phyloP scores from a whole-genome alignment of 2,113 vertebrate species.

The Cebus imitator region DNA sequence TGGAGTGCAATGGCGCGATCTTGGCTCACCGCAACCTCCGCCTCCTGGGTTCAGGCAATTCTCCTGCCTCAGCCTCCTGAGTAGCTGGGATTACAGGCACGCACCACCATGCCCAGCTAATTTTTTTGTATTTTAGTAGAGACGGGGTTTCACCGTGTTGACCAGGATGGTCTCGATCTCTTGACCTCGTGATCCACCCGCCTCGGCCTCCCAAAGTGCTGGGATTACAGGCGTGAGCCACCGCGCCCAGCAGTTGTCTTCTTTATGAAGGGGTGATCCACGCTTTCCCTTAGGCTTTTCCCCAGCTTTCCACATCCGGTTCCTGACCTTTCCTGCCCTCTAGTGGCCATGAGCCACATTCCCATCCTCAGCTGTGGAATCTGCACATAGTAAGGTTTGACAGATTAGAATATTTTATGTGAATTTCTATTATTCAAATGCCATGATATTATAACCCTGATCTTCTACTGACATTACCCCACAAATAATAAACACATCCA shows the following conservation, averaged over 20 bases:
- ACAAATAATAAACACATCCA: neutral
- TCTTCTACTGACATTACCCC: neutral
- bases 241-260: neutral
- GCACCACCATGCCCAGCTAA: too few species aligned
- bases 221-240: too few species aligned
- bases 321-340: slow-evolving; percentile 17
- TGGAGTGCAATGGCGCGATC: too few species aligned
- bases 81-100: too few species aligned
- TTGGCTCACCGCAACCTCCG: too few species aligned
- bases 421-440: neutral
- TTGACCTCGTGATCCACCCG: too few species aligned
- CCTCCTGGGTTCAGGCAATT: too few species aligned
- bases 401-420: neutral
- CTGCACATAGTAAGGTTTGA: neutral
- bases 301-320: neutral
- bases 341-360: neutral
- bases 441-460: neutral
- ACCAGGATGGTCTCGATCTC: too few species aligned
- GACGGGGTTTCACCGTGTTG: too few species aligned
- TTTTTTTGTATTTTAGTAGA: too few species aligned
- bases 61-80: too few species aligned
- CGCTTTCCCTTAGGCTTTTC: neutral
- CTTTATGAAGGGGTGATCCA: neutral
- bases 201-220: too few species aligned
- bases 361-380: neutral